Evolutionary conservation across 2,888 invertebrate species (phyloP).

Genomic region (Conchocele bisecta): DNA sequence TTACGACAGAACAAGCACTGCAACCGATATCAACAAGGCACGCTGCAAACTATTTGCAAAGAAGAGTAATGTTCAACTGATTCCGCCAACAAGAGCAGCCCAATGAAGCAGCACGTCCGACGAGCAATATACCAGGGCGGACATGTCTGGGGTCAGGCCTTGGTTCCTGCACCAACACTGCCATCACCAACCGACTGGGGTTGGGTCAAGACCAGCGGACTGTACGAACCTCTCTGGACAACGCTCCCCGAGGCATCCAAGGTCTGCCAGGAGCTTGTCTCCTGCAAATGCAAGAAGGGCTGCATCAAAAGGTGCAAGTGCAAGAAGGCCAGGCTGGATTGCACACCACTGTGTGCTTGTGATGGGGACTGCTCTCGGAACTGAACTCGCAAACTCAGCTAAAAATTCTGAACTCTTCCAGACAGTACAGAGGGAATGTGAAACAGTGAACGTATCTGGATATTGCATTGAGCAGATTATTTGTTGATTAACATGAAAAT

Average conservation of each 20-base stretch:
- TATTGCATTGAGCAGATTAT: too few relatives aligned
- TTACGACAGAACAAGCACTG: not conserved
- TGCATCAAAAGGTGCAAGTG: not conserved
- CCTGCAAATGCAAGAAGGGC: not conserved
- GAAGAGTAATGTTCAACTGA: not conserved
- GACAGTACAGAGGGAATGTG: too few relatives aligned
- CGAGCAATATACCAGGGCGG: not conserved
- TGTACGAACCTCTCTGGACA: not conserved
- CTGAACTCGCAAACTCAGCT: too few relatives aligned
- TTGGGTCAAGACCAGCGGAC: not conserved
- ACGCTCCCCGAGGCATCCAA: not conserved
- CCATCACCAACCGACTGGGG: not conserved
- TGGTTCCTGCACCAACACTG: not conserved
- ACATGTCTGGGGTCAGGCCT: not conserved
- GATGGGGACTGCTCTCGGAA: too few relatives aligned
- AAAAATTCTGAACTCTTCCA: too few relatives aligned
- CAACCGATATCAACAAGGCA: not conserved
- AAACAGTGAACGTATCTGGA: too few relatives aligned
- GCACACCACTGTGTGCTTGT: constrained; percentile 1
- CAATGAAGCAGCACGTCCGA: not conserved
- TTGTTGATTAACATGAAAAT: too few relatives aligned
- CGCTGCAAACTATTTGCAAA: not conserved
- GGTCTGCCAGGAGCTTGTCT: constrained; percentile 3
- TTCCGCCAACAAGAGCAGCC: constrained; percentile 1
- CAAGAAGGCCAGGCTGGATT: not conserved